Evolutionary conservation across 2,113 vertebrate genomes (phyloP), one percentile per base, ranked within the genome.

Genomic region (Zosterops borbonicus): DNA sequence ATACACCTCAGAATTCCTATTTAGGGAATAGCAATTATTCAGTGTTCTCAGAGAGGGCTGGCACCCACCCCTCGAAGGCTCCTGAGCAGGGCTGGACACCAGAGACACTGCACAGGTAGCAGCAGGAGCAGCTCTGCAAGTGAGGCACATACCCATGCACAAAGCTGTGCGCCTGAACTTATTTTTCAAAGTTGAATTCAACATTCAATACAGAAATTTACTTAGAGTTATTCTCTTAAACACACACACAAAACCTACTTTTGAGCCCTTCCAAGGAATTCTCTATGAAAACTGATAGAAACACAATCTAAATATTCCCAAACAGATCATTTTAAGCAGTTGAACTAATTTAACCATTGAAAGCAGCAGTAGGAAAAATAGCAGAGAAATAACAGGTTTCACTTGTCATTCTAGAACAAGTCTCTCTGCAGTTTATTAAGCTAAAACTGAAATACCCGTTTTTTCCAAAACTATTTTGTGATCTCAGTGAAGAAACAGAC

Each of bases 361-460:
- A 95, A 92, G 68, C 68, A 88, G 56, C 56, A 90, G 33, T 20
- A 84, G 28, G 70, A 91, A 81, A 76, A 94, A 24, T 9, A 84
- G 53, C 60, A 88, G 69, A 92, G 21, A 64, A 93, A 65, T 55
- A 93, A 80, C 78, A 97, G 64, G 83, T 79, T 90, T 76, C 84
- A 83, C 59, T 83, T 91, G 82, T 78, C 41, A 12, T 69, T 88
- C 75, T 60, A 91, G 87, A 94, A 70, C 4, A 3, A 86, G 68
- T 35, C 19, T 75, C 37, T 78, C 55, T 46, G 12, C 50, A 75
- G 31, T 89, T 85, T 60, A 84, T 52, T 79, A 92, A 89, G 52
- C 67, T 44, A 79, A 84, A 77, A 47, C 33, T 35, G 44, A 84
- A 95, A 94, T 60, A 46, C 7, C 6, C 28, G 31, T 82, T 62